Conservation (phyloP, 2,113 vertebrate species). For the Ceuthmochares aereus region DNA sequence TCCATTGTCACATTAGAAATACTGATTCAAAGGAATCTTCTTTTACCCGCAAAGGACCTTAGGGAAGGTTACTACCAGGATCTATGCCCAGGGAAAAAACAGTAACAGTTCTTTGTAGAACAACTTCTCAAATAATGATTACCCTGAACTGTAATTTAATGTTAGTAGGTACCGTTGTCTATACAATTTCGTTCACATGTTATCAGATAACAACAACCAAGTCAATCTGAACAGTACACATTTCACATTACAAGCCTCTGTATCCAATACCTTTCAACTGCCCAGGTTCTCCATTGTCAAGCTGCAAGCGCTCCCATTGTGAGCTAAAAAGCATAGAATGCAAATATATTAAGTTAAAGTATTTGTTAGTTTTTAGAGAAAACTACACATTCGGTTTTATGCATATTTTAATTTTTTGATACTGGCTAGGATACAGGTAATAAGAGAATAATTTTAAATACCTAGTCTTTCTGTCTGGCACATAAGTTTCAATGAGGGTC, state of each 20-base stretch:
- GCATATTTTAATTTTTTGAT: neutral
- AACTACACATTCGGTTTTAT: neutral
- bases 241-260: neutral
- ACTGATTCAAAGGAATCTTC: neutral
- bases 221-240: neutral
- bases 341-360: neutral
- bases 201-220: neutral
- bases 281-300: constrained; percentile 79
- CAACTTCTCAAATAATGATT: neutral
- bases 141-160: neutral
- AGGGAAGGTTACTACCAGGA: neutral
- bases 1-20: neutral
- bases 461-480: neutral
- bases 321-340: constrained; percentile 75
- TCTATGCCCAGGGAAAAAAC: neutral
- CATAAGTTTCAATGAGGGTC: neutral
- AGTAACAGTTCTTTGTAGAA: neutral
- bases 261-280: constrained; percentile 87
- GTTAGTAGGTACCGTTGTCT: neutral
- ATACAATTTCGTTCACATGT: neutral
- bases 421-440: neutral
- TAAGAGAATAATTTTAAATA: neutral
- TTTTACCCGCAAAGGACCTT: neutral
- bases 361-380: neutral
- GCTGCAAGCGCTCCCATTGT: constrained; percentile 91